Evolutionary conservation across 1,140 invertebrate species (phyloP).

Genomic region (Sinonovacula constricta): DNA sequence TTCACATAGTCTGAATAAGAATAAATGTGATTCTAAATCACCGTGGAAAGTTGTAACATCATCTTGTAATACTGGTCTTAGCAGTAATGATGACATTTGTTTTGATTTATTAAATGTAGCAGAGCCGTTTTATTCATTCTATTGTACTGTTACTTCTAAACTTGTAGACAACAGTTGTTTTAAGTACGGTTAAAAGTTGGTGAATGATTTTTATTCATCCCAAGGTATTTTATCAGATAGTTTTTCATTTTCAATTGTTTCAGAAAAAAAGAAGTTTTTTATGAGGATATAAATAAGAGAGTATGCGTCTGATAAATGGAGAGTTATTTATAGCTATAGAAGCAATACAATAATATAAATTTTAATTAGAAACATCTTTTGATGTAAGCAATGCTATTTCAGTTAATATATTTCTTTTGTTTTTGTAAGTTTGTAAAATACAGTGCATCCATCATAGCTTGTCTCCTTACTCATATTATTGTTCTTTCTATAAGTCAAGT

Average conservation of each 20-base stretch:
- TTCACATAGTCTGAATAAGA: not conserved
- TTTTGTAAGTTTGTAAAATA: conserved; percentile 7
- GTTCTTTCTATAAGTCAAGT: conserved; percentile 11
- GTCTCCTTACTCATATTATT: conserved; percentile 29
- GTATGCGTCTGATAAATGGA: too few species aligned
- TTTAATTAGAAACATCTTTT: too few species aligned
- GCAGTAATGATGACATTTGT: not conserved
- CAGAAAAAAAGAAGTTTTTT: conserved; percentile 3
- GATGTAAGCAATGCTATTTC: too few species aligned
- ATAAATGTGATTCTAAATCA: conserved; percentile 8
- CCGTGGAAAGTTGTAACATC: not conserved
- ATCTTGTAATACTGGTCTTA: not conserved
- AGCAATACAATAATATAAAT: too few species aligned
- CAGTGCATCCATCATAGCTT: conserved; percentile 7
- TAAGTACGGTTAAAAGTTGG: conserved; percentile 6
- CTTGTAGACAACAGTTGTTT: conserved; percentile 14
- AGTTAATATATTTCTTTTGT: too few species aligned
- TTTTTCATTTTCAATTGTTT: not conserved
- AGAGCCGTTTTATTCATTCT: conserved; percentile 13
- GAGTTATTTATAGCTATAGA: too few species aligned
- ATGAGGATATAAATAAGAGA: too few species aligned
- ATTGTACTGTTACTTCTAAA: conserved; percentile 18
- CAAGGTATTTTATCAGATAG: not conserved
- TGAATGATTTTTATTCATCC: not conserved
- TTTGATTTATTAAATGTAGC: conserved; percentile 1